These are phyloP conservation scores for Ptiloglossa arizonensis DNA, from an alignment of 1,140 invertebrate species.

Conservation along the genomic window DNA sequence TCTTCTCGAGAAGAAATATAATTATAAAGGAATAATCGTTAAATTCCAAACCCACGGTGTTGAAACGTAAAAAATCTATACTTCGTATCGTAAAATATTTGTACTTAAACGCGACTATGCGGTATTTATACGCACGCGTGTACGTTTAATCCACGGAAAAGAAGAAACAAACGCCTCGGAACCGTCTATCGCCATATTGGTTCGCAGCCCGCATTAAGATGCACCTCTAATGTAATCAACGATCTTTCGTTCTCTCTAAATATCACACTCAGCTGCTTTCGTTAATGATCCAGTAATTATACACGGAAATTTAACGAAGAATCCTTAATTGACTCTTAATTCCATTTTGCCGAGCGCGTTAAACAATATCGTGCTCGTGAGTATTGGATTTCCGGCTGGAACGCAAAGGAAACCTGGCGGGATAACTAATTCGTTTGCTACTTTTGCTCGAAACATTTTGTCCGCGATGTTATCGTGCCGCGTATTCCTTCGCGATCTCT, in stretches of 20 bases:
- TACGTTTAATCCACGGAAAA: background rate
- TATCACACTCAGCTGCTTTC: constrained; percentile 48
- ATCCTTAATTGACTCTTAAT: constrained; percentile 61
- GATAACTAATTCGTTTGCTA: constrained; percentile 22
- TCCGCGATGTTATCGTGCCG: constrained; percentile 41
- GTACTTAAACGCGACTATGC: no score
- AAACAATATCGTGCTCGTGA: constrained; percentile 47
- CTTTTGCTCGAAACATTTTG: constrained; percentile 39
- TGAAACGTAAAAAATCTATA: no score
- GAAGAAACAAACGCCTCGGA: background rate
- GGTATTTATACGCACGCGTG: no score
- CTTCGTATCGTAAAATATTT: no score
- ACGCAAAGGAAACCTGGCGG: constrained; percentile 31
- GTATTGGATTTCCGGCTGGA: constrained; percentile 49
- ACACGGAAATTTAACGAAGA: constrained; percentile 56
- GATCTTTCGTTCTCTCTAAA: constrained; percentile 28
- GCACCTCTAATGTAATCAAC: constrained; percentile 50
- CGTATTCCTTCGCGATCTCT: constrained; percentile 6
- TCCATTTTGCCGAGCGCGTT: constrained; percentile 42
- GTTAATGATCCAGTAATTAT: constrained; percentile 60
- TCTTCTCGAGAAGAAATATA: no score
- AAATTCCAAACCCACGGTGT: no score
- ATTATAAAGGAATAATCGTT: no score
- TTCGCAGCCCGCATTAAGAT: constrained; percentile 34
- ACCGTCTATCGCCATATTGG: constrained; percentile 33